A percentile compares a stretch with the other conserved stretches of the same genome.
These are phyloP conservation scores for Tuberolachnus salignus DNA, from an alignment of 2,888 invertebrate genomes.

Conservation along the genomic window DNA sequence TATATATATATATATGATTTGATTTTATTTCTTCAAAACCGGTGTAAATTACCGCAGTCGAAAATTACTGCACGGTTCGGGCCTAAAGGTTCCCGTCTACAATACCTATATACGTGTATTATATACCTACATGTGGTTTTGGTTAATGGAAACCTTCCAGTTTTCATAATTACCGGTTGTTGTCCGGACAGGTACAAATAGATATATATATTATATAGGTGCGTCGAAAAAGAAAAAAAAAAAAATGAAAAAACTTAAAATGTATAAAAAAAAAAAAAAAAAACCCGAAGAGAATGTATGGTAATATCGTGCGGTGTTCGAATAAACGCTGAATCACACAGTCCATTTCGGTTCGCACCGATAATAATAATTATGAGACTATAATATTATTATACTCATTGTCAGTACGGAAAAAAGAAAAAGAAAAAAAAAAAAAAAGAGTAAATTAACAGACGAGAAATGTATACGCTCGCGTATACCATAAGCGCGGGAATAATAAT, in stretches of 20 bases:
- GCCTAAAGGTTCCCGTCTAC: slow-evolving; percentile 18
- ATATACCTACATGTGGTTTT: slow-evolving; percentile 3
- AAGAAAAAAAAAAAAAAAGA: too few relatives aligned
- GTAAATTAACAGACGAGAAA: slow-evolving; percentile 7
- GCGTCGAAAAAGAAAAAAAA: slow-evolving; percentile 17
- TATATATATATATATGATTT: background rate
- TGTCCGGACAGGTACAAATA: slow-evolving; percentile 49
- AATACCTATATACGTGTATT: background rate
- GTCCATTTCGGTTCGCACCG: slow-evolving; percentile 54
- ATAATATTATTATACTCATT: background rate
- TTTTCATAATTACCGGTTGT: slow-evolving; percentile 52
- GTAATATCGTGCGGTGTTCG: slow-evolving; percentile 33
- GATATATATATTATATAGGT: slow-evolving; percentile 1
- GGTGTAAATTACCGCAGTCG: slow-evolving; percentile 50
- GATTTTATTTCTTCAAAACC: slow-evolving; percentile 43
- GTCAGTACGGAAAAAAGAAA: slow-evolving; percentile 18
- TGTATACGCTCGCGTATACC: background rate
- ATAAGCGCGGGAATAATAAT: slow-evolving; percentile 1
- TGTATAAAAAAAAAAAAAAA: slow-evolving; percentile 9
- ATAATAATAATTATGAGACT: slow-evolving; percentile 34
- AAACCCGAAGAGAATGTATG: slow-evolving; percentile 39
- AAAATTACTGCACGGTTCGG: slow-evolving; percentile 39
- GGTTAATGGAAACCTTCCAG: slow-evolving; percentile 56
- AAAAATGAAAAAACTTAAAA: slow-evolving; percentile 39
- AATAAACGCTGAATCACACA: slow-evolving; percentile 55